Base-by-base conservation (phyloP, 2,113 vertebrate genomes). In the Oreotragus oreotragus region DNA sequence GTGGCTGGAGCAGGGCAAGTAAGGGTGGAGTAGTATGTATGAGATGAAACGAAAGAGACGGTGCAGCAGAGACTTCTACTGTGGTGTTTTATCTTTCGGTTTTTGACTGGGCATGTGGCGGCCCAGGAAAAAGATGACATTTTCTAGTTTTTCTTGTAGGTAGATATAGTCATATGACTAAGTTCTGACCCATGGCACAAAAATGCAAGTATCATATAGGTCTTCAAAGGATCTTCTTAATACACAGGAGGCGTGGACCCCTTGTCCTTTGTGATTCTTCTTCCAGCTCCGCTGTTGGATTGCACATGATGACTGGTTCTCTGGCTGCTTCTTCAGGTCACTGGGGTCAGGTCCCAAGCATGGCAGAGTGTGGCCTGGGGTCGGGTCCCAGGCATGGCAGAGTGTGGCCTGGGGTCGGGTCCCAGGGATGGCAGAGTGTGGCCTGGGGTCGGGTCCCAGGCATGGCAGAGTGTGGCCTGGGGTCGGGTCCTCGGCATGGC, bases 221-320 rank as follows among this genome's bases (percentile, higher is more conserved):
- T 19, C 49, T 39, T 88, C 76, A 33, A 33, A 39, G 51, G 73
- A 47, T 53, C 58, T 62, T 85, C 36, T 43, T 73, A 77, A 77
- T 45, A 30, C 47, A 47, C 43, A 83, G 39, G 6, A 55, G 83
- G 28, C 39, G 21, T 51, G 13, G 33, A 28, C 43, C 17, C 77
- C 10, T 77, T 87, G 16, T 47, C 55, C 28, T 88, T 57, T 83
- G 88, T 43, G 7, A 25, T 94, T 66, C 36, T 94, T 66, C 36
- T 81, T 89, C 45, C 70, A 81, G 0, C 66, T 94, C 73, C 81
- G 70, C 45, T 94, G 11, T 84, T 73, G 70, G 43, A 70, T 43
- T n/a, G 36, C 25, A 53, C 66, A 10, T 25, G 14, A 58, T 47
- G 43, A 91, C 77, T 81, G 8, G 47, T 88, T 27, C 57, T 79